Percentiles rank a stretch among this genome's conserved stretches.
These are phyloP conservation scores for Metopolophium dirhodum DNA, from an alignment of 1,140 invertebrate genomes.

Conservation along the genomic window DNA sequence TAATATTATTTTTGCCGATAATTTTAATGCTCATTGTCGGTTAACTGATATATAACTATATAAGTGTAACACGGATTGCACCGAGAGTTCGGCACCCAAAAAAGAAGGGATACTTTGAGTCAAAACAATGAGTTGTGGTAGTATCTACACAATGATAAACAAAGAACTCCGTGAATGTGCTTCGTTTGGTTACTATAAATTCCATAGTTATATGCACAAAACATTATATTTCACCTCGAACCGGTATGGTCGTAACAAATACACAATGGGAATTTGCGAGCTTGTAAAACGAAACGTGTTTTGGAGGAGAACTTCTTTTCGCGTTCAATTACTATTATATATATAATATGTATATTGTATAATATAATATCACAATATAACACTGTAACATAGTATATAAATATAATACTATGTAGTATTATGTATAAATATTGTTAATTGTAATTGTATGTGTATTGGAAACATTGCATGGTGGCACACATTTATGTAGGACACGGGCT, in stretches of 20 bases:
- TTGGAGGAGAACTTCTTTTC: slow-evolving; percentile 46
- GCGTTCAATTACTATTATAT: slow-evolving; percentile 6
- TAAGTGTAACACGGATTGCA: not conserved
- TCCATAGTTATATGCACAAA: not conserved
- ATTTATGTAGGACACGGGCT: not conserved
- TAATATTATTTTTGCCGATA: not conserved
- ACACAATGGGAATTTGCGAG: slow-evolving; percentile 38
- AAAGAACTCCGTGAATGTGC: not conserved
- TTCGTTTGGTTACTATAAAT: slow-evolving; percentile 12
- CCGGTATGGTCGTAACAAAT: not conserved
- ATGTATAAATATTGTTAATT: not conserved
- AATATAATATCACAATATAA: not conserved
- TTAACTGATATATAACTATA: not conserved
- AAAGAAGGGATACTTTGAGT: not conserved
- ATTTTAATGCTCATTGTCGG: not conserved
- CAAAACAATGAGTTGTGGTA: not conserved
- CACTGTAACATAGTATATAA: not conserved
- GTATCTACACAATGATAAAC: not conserved
- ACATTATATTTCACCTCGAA: slow-evolving; percentile 26
- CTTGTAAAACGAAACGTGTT: slow-evolving; percentile 41
- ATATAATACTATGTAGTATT: not conserved
- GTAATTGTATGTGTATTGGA: not conserved
- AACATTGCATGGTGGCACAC: not conserved
- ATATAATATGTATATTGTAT: too few species aligned
- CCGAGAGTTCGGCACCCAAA: not conserved